Evolutionary conservation across 2,113 vertebrate species (phyloP).

Genomic region (Ploceus nigricollis): DNA sequence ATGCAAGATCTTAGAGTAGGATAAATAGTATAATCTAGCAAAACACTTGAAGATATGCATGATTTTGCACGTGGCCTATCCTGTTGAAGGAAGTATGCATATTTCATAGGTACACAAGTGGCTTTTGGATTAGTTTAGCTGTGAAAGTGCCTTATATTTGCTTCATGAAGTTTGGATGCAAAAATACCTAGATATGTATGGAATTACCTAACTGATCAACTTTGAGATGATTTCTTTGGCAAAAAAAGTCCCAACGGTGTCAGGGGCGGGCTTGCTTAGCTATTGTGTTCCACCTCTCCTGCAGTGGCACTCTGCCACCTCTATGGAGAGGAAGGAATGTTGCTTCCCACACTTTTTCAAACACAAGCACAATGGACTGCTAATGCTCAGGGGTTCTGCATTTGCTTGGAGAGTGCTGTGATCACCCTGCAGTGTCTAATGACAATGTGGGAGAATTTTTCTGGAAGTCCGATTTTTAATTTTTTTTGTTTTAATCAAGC

Average conservation of each 20-base stretch:
- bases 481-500: background rate
- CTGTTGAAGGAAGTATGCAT: background rate
- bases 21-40: background rate
- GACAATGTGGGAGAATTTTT: background rate
- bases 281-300: background rate
- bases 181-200: fast-evolving
- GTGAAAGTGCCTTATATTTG: background rate
- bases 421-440: background rate
- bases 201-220: background rate
- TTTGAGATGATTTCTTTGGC: background rate
- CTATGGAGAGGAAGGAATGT: background rate
- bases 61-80: background rate
- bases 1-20: background rate
- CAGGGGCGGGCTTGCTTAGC: background rate
- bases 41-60: background rate
- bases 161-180: background rate
- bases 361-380: background rate
- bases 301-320: background rate
- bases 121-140: background rate
- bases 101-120: background rate
- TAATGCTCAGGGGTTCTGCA: background rate
- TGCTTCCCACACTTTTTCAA: background rate
- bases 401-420: fast-evolving
- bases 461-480: fast-evolving
- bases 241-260: fast-evolving